These are phyloP conservation scores for Bettongia penicillata DNA, from an alignment of 2,113 vertebrate genomes.

Conservation along the genomic window DNA sequence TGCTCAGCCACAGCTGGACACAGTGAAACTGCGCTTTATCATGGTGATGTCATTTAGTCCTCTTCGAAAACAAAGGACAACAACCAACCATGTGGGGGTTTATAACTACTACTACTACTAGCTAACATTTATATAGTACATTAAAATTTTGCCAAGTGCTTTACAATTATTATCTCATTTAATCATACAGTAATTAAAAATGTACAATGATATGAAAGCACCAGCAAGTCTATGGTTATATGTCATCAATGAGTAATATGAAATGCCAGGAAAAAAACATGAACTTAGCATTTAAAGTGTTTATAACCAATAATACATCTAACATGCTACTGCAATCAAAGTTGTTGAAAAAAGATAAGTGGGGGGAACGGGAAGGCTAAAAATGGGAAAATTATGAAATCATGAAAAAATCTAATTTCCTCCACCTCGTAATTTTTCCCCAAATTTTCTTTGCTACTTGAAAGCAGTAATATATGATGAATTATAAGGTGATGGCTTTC, in stretches of 20 bases:
- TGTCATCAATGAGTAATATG: not conserved
- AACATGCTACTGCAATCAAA: not conserved
- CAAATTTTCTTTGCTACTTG: not conserved
- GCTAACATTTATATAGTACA: not conserved
- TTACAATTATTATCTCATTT: not conserved
- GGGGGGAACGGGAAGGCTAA: not conserved
- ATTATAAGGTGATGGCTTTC: not conserved
- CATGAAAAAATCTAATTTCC: not conserved
- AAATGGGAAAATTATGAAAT: conserved; percentile 4
- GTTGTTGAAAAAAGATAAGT: not conserved
- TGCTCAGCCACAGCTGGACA: too few relatives aligned
- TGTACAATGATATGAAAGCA: not conserved
- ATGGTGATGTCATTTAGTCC: too few relatives aligned
- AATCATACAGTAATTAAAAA: not conserved
- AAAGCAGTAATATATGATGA: not conserved
- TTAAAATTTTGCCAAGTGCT: not conserved
- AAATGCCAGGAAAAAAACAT: not conserved
- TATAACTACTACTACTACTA: not conserved
- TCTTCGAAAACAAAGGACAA: too few relatives aligned
- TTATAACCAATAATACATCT: not conserved
- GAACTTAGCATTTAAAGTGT: not conserved
- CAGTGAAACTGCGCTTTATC: too few relatives aligned
- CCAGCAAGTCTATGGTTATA: not conserved
- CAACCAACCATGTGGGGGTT: too few relatives aligned
- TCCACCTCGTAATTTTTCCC: not conserved